A percentile compares a stretch with the other conserved stretches of the same genome.
Conservation (phyloP, 2,797 vertebrate species). For the Scolopax bukidnonensis region DNA sequence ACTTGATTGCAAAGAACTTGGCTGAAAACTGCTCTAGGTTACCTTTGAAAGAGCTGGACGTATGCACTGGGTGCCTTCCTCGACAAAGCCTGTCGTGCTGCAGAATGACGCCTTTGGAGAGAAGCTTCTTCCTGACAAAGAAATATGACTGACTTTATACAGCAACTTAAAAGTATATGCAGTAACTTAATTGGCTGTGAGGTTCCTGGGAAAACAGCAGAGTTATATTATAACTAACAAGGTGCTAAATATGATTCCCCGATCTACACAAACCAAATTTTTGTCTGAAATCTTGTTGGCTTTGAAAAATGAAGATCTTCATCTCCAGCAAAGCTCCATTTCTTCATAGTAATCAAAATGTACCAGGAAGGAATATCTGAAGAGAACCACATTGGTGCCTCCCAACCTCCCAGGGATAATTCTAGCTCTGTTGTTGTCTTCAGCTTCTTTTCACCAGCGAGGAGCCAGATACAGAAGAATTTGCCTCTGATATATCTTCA, state of each 20-base stretch:
- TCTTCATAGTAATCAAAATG: background rate
- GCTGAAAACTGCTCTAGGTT: background rate
- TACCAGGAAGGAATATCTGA: background rate
- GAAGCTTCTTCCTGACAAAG: conserved; percentile 85
- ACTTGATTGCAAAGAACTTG: background rate
- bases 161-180: background rate
- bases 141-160: background rate
- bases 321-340: background rate
- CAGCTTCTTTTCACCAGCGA: background rate
- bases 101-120: conserved; percentile 77
- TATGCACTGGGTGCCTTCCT: conserved; percentile 79
- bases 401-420: background rate
- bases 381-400: background rate
- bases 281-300: background rate
- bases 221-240: background rate
- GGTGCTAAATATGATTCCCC: background rate
- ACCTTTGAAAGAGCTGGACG: conserved; percentile 86
- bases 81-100: conserved; percentile 81
- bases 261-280: no score
- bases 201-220: background rate
- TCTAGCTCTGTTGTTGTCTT: background rate
- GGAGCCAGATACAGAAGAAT: background rate
- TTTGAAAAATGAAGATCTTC: background rate
- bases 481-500: background rate
- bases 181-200: background rate